These are phyloP conservation scores for Marcusenius ussheri DNA, from an alignment of 2,113 vertebrate species.

Conservation along the genomic window DNA sequence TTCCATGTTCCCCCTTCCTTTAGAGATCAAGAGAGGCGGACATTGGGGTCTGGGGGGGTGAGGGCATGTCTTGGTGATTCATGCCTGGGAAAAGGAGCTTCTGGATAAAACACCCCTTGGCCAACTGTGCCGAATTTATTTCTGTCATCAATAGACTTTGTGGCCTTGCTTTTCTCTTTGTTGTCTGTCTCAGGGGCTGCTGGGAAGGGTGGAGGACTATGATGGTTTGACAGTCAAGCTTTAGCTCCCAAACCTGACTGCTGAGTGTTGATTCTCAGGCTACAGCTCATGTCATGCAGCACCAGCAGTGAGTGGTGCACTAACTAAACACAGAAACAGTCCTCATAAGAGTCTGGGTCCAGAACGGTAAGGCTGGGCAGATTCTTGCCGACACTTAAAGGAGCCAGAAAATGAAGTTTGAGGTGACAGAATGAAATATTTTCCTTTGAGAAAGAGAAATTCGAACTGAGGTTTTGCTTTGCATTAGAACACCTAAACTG, in stretches of 20 bases:
- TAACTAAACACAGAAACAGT: not conserved
- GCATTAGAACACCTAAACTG: not conserved
- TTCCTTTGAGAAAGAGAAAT: not conserved
- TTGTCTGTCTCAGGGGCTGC: not conserved
- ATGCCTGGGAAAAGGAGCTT: not conserved
- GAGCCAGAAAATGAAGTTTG: slow-evolving; percentile 12
- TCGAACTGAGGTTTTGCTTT: slow-evolving; percentile 19
- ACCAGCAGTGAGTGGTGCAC: not conserved
- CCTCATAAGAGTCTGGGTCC: not conserved
- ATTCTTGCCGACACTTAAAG: not conserved
- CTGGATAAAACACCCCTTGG: not conserved
- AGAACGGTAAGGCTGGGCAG: not conserved
- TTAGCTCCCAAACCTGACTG: no score
- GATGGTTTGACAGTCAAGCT: not conserved
- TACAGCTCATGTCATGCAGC: not conserved
- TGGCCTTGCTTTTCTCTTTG: not conserved
- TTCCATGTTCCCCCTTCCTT: not conserved
- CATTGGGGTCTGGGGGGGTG: not conserved
- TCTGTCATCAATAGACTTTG: not conserved
- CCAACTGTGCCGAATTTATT: not conserved
- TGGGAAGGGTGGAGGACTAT: not conserved
- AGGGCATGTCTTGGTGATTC: no score
- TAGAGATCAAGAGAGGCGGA: not conserved
- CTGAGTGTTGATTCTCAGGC: not conserved
- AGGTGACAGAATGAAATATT: slow-evolving; percentile 34